Percentiles rank a stretch among this genome's conserved stretches.
Conservation (phyloP, 2,888 invertebrate genomes). For the Drosophila nigricruria region DNA sequence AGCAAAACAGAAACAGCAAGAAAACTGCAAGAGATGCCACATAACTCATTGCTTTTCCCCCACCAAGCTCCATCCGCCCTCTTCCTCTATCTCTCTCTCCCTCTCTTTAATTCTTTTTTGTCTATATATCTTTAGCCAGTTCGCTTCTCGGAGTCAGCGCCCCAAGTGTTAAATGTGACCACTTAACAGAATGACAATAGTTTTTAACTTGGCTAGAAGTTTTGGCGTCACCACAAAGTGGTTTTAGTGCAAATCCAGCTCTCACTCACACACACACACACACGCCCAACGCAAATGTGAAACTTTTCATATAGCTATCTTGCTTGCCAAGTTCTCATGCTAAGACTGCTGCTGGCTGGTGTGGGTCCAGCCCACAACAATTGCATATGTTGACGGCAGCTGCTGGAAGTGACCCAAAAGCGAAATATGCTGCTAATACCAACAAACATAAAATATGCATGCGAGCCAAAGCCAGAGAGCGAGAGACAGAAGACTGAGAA, state of each 20-base stretch:
- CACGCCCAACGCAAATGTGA: slow-evolving; percentile 19
- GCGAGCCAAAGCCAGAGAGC: slow-evolving; percentile 35
- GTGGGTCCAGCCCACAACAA: slow-evolving; percentile 54
- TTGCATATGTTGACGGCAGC: slow-evolving; percentile 70
- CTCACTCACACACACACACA: slow-evolving; percentile 10
- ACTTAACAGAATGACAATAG: slow-evolving; percentile 82
- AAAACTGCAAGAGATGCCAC: slow-evolving; percentile 41
- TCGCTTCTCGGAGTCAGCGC: slow-evolving; percentile 56
- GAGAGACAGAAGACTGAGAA: not conserved
- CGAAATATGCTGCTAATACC: slow-evolving; percentile 78
- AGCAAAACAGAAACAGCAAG: slow-evolving; percentile 30
- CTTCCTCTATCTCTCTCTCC: too few relatives aligned
- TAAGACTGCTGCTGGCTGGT: slow-evolving; percentile 19
- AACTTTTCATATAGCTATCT: slow-evolving; percentile 56
- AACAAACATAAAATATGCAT: slow-evolving; percentile 74
- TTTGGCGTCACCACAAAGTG: slow-evolving; percentile 82
- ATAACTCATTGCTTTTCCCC: slow-evolving; percentile 56
- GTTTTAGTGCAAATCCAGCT: slow-evolving; percentile 74
- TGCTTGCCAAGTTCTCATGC: slow-evolving; percentile 63
- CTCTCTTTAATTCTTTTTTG: slow-evolving; percentile 7
- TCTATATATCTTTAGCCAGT: slow-evolving; percentile 19
- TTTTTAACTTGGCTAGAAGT: slow-evolving; percentile 82
- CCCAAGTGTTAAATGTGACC: slow-evolving; percentile 81
- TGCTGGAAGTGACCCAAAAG: slow-evolving; percentile 73
- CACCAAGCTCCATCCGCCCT: not conserved